Percentiles rank a stretch among this genome's conserved stretches.
phyloP scores from a whole-genome alignment of 2,888 invertebrate species.

The Meta bourneti region DNA sequence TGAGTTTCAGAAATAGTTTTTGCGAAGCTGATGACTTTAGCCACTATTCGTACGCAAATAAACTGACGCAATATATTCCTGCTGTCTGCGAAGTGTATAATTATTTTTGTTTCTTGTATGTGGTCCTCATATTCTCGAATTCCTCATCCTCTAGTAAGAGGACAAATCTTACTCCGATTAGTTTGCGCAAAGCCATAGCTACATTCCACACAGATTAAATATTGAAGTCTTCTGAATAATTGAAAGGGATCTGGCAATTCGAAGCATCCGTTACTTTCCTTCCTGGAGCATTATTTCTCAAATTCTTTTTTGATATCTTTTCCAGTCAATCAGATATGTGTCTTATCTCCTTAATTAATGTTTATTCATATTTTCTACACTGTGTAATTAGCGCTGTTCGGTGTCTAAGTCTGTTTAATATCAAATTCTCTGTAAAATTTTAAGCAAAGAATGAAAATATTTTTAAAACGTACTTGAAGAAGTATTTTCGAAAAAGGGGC shows the following conservation, averaged over 20 bases:
- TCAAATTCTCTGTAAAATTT: too few relatives aligned
- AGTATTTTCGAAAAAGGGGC: too few relatives aligned
- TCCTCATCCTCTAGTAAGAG: background rate
- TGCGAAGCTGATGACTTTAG: background rate
- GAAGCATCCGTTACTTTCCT: background rate
- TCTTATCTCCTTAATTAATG: too few relatives aligned
- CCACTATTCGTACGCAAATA: background rate
- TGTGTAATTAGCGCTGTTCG: too few relatives aligned
- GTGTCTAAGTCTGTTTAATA: too few relatives aligned
- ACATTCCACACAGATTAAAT: conserved; percentile 5
- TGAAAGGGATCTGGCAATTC: background rate
- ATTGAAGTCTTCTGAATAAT: conserved; percentile 16
- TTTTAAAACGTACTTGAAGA: too few relatives aligned
- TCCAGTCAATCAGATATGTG: too few relatives aligned
- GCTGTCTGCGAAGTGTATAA: background rate
- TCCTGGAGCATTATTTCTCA: background rate
- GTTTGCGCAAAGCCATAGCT: conserved; percentile 4
- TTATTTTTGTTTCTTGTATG: conserved; percentile 10
- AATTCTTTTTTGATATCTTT: background rate
- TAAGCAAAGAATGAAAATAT: too few relatives aligned
- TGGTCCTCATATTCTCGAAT: background rate
- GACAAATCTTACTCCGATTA: background rate
- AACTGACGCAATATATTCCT: background rate
- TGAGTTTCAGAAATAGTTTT: background rate
- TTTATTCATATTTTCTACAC: too few relatives aligned